These are phyloP conservation scores for Phalera bucephala DNA, from an alignment of 2,888 invertebrate genomes.

Conservation along the genomic window DNA sequence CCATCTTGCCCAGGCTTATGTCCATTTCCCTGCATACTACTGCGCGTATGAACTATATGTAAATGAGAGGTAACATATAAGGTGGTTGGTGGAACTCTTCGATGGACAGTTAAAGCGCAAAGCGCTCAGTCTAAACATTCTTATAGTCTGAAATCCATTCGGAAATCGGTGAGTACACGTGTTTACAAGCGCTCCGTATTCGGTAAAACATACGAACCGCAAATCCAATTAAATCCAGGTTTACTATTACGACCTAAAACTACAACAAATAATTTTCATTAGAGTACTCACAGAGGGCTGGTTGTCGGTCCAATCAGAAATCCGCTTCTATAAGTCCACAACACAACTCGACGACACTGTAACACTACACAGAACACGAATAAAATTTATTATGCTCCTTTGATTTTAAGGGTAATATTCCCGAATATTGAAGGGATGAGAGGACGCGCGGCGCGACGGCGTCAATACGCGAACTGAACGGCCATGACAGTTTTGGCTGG, in stretches of 20 bases:
- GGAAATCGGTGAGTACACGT: too few relatives aligned
- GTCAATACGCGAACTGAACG: conserved; percentile 75
- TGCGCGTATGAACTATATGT: too few relatives aligned
- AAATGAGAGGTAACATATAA: too few relatives aligned
- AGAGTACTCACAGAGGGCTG: conserved; percentile 56
- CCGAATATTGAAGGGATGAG: conserved; percentile 17
- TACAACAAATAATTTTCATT: conserved; percentile 17
- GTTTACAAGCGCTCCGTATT: too few relatives aligned
- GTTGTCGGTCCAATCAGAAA: conserved; percentile 49
- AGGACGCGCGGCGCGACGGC: conserved; percentile 54
- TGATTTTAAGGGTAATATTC: conserved; percentile 21
- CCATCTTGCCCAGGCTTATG: too few relatives aligned
- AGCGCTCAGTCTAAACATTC: too few relatives aligned
- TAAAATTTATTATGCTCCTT: conserved; percentile 22
- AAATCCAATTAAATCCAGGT: too few relatives aligned
- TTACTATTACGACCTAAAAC: conserved; percentile 7
- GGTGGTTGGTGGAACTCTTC: too few relatives aligned
- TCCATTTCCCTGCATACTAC: too few relatives aligned
- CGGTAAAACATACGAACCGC: too few relatives aligned
- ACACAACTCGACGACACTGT: conserved; percentile 35
- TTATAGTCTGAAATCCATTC: too few relatives aligned
- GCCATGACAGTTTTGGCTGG: conserved; percentile 74
- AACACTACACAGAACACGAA: conserved; percentile 34
- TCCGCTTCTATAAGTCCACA: conserved; percentile 28
- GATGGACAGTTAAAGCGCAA: too few relatives aligned